Percentiles rank a stretch among this genome's conserved stretches.
phyloP scores from a whole-genome alignment of 1,140 invertebrate species.

The Kradibia gibbosae region DNA sequence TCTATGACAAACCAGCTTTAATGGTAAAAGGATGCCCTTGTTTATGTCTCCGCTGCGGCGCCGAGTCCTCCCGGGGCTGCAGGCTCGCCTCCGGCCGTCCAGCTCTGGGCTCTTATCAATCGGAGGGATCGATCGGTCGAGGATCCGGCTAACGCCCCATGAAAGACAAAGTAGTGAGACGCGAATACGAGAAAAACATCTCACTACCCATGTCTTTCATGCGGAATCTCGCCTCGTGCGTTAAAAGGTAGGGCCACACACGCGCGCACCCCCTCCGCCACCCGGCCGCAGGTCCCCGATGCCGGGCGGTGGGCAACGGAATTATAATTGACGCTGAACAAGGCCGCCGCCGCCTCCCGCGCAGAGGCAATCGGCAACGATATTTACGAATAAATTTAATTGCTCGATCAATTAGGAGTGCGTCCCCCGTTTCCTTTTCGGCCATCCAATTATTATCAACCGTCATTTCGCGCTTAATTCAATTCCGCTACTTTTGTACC shows the following conservation, averaged over 20 bases:
- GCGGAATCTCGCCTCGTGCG: slow-evolving; percentile 58
- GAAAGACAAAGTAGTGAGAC: slow-evolving; percentile 97
- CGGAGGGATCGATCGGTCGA: not conserved
- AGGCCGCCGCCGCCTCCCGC: no score
- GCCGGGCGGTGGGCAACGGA: no score
- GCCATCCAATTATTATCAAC: not conserved
- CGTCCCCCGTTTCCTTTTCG: not conserved
- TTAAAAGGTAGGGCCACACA: not conserved
- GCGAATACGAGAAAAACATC: slow-evolving; percentile 78
- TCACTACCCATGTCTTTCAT: slow-evolving; percentile 98
- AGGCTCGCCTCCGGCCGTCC: not conserved
- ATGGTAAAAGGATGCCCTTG: slow-evolving; percentile 75
- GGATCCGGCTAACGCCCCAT: slow-evolving; percentile 72
- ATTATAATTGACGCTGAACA: not conserved
- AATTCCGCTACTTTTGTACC: no score
- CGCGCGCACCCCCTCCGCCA: no score
- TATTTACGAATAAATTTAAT: slow-evolving; percentile 10
- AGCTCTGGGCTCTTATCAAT: not conserved
- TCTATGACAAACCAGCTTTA: slow-evolving; percentile 87
- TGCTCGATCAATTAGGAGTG: not conserved
- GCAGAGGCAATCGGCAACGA: not conserved
- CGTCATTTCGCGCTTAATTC: not conserved
- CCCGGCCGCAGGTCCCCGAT: no score
- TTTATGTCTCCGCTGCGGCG: no score
- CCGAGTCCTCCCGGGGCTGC: no score